Percentiles rank a stretch among this genome's conserved stretches.
These are phyloP conservation scores for Temnothorax rugatulus DNA, from an alignment of 2,888 invertebrate species.

Conservation along the genomic window DNA sequence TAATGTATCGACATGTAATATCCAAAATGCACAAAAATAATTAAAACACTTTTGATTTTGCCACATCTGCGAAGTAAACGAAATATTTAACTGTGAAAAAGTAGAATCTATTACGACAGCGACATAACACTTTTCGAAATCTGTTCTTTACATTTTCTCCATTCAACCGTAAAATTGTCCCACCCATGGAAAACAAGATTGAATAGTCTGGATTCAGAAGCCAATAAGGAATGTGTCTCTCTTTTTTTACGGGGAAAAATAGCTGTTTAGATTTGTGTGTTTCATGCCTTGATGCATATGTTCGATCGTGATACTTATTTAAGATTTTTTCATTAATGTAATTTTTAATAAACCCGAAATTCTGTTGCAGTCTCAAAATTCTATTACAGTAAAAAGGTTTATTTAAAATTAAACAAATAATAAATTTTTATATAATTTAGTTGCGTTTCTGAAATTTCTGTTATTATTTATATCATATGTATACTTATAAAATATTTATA, in stretches of 20 bases:
- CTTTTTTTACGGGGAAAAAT: not conserved
- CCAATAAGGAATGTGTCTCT: not conserved
- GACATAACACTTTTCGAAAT: not conserved
- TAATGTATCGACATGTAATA: not conserved
- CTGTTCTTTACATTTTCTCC: not conserved
- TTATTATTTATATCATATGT: not conserved
- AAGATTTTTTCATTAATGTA: not conserved
- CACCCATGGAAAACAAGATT: not conserved
- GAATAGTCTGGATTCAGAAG: not conserved
- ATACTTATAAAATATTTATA: not conserved
- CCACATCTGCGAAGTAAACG: not conserved
- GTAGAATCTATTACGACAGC: not conserved
- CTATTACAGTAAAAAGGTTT: not conserved
- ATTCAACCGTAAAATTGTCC: conserved; percentile 15
- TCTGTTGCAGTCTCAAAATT: not conserved
- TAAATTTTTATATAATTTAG: not conserved
- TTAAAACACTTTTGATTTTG: not conserved
- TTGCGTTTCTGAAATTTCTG: not conserved
- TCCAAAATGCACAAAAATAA: not conserved
- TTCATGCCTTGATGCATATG: not conserved
- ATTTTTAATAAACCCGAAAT: not conserved
- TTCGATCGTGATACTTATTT: not conserved
- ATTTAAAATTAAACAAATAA: not conserved
- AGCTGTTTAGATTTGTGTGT: not conserved
- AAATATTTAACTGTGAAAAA: not conserved